Conservation (phyloP, 2,113 vertebrate species). For the Chionis minor region DNA sequence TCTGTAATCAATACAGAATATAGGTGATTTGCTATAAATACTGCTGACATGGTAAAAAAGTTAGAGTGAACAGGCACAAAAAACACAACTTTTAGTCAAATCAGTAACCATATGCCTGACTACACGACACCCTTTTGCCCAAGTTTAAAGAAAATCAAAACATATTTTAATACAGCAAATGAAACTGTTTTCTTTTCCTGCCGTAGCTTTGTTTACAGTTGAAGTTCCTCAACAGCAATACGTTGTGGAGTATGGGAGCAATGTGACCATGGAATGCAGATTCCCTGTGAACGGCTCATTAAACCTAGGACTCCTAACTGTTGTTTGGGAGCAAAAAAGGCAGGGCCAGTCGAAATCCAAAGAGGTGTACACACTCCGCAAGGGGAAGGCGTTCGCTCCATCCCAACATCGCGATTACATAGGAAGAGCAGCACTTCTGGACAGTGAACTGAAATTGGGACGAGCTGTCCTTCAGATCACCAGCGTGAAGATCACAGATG, state of each 20-base stretch:
- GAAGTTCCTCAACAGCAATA: slow-evolving; percentile 71
- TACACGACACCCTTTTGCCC: neutral
- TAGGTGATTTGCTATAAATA: neutral
- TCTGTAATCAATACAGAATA: neutral
- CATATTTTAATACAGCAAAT: neutral
- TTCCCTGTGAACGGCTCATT: slow-evolving; percentile 66
- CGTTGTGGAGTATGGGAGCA: slow-evolving; percentile 63
- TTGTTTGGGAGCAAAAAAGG: slow-evolving; percentile 75
- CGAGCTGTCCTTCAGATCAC: slow-evolving; percentile 77
- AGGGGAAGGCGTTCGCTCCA: neutral
- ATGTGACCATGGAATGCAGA: slow-evolving; percentile 79
- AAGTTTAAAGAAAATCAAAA: neutral
- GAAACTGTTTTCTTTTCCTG: neutral
- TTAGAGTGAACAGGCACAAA: neutral
- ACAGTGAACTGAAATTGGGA: slow-evolving; percentile 68
- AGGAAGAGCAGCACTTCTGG: slow-evolving; percentile 71
- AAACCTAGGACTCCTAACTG: slow-evolving; percentile 51
- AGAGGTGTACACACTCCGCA: slow-evolving; percentile 68
- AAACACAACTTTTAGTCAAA: neutral
- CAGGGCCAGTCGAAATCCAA: neutral
- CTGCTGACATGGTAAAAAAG: neutral
- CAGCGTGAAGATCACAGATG: slow-evolving; percentile 74
- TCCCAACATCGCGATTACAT: slow-evolving; percentile 35
- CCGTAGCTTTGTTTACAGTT: slow-evolving; percentile 82
- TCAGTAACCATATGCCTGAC: neutral